These are phyloP conservation scores for Galendromus occidentalis DNA, from an alignment of 1,140 invertebrate genomes.

Conservation along the genomic window DNA sequence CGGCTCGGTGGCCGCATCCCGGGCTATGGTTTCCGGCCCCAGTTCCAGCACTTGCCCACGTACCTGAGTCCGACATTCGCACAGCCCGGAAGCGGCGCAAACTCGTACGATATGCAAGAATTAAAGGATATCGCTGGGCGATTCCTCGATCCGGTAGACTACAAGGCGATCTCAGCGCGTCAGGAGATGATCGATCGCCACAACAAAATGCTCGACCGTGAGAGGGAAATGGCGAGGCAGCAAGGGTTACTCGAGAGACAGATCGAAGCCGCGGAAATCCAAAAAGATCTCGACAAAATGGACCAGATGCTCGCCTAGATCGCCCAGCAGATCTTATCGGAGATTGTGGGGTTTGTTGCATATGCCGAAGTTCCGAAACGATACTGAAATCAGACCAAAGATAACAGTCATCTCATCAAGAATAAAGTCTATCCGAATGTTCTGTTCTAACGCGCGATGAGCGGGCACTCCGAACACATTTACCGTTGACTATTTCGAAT, in stretches of 20 bases:
- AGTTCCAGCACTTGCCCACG: background rate
- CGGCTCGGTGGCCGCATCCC: background rate
- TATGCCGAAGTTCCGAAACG: no score
- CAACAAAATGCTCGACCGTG: background rate
- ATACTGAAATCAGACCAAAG: no score
- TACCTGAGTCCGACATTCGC: background rate
- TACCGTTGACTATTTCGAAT: no score
- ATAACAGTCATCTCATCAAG: no score
- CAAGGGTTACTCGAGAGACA: background rate
- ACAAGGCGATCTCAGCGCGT: background rate
- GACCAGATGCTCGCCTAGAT: background rate
- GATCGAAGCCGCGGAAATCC: background rate
- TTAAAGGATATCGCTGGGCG: background rate
- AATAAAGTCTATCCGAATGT: no score
- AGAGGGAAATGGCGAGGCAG: constrained; percentile 3
- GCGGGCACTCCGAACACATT: no score
- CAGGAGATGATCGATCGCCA: background rate
- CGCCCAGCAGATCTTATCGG: no score
- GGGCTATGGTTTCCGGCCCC: background rate
- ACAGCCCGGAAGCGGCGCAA: background rate
- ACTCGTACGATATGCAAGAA: background rate
- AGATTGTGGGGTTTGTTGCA: no score
- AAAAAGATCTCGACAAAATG: background rate
- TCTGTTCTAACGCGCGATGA: no score
- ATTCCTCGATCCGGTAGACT: background rate